Base-by-base conservation (phyloP, 2,797 vertebrate species). In the Monodelphis domestica region DNA sequence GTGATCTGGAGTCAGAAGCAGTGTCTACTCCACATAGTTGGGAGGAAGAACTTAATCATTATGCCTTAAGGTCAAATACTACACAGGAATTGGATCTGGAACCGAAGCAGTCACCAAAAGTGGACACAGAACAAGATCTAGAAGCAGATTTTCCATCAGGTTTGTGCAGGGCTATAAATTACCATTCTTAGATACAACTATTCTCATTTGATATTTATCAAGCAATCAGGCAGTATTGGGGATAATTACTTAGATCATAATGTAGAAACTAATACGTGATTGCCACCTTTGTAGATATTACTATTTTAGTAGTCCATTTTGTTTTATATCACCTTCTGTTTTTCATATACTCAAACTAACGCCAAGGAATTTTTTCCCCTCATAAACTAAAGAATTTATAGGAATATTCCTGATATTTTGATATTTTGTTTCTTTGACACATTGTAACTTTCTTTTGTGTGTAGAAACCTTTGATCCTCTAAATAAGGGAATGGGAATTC, bases 111-210 rank as follows among this genome's bases (percentile, higher is more conserved):
- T 98, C 99, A 38, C 96, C 97, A 92, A 98, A 98, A 97, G 96
- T 97, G 11, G 98, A 98, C 12, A 98, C 98, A 90, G 96, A 99
- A 87, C 99, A 99, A 98, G 99, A 99, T 98, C 95, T 99, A 30
- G 99, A 99, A 97, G 98, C 99, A 0, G 99, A 99, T 97, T 99
- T 99, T 93, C 98, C 99, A 89, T 98, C 99, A 94, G 99, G 99
- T 99, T 91, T 93, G 99, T 98, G 29, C 33, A 45, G 56, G 11
- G 9, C 9, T 0, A 0, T 29, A 26, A 51, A 17, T 92, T 88
- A 87, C 3, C 1, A 91, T 96, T 95, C 89, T 29, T 94, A 95
- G 70, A 92, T 88, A 50, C 52, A 53, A 57, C 14, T 33, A 78
- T 52, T 93, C 33, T 87, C 10, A 84, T 9, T 88, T 91, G 78